Base-by-base conservation (phyloP, 2,113 vertebrate genomes). In the Coturnix japonica region DNA sequence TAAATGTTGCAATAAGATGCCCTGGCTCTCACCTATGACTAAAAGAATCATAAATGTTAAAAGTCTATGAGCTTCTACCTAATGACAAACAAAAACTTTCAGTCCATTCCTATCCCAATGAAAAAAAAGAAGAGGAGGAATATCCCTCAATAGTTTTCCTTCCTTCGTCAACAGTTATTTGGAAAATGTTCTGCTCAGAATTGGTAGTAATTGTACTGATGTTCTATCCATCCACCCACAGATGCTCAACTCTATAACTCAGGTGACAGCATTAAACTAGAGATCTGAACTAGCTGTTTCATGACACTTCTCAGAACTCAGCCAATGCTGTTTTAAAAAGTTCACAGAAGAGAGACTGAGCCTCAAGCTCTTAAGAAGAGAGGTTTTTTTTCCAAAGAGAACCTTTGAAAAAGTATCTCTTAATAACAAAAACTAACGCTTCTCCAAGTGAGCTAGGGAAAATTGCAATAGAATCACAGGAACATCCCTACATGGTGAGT, bases 401-500 rank as follows among this genome's bases (percentile, higher is more conserved):
- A 46, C 11, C 41, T 66, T 54, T 46, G 66, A 75, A 59, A 43
- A 63, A 71, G 20, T 41, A 22, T 67, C 23, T 51, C 60, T 92
- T 80, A 44, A 35, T 14, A 44, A 60, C 2, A 77, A 33, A 22
- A 64, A 74, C n/a, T 53, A 75, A 67, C 35, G 56, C 0, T 0
- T 5, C 22, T 60, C 60, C 35, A 51, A 54, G 44, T 70, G 71
- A 89, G 64, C 41, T 28, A 82, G 16, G 13, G 16, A n/a, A 87
- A 71, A 46, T 86, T 65, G 46, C 37, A 89, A 69, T 4, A n/a
- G 31, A n/a, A 56, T 89, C 11, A 56, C 46, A 66, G 0, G 75
- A 91, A 90, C 53, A 70, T 13, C 73, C 73, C 72, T 81, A 94
- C 21, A 72, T 69, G 86, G 88, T 47, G 35, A 90, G 70, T 72